Evolutionary conservation across 2,113 vertebrate genomes (phyloP).

Genomic region (Odontesthes bonariensis): DNA sequence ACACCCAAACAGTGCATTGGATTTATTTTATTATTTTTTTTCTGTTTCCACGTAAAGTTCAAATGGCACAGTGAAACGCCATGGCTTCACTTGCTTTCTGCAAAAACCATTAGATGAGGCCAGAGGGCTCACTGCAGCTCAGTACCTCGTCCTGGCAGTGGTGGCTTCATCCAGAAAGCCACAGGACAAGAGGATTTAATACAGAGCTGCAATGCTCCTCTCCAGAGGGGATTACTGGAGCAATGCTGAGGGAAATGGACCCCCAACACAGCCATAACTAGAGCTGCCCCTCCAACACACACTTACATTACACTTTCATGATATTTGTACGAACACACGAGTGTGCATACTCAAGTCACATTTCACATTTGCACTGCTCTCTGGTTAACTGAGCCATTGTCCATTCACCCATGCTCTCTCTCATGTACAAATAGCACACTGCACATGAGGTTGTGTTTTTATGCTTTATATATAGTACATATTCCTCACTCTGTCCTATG

Average conservation of each 20-base stretch:
- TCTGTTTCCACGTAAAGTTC: slow-evolving; percentile 20
- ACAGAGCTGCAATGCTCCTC: slow-evolving; percentile 66
- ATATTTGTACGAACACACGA: slow-evolving; percentile 9
- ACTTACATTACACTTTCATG: slow-evolving; percentile 25
- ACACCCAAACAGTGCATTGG: not conserved
- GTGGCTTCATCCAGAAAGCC: slow-evolving; percentile 74
- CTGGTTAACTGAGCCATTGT: slow-evolving; percentile 16
- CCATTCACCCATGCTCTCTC: slow-evolving; percentile 24
- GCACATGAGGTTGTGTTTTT: slow-evolving; percentile 26
- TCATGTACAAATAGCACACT: slow-evolving; percentile 16
- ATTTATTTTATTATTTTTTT: slow-evolving; percentile 21
- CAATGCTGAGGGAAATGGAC: slow-evolving; percentile 66
- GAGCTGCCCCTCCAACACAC: slow-evolving; percentile 45
- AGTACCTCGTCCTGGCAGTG: slow-evolving; percentile 58
- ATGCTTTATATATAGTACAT: slow-evolving; percentile 33
- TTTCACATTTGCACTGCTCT: slow-evolving; percentile 25
- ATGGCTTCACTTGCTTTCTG: slow-evolving; percentile 45
- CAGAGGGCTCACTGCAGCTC: slow-evolving; percentile 61
- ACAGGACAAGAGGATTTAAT: slow-evolving; percentile 77
- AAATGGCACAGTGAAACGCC: slow-evolving; percentile 39
- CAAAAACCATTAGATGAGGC: slow-evolving; percentile 57
- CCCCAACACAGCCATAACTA: slow-evolving; percentile 58
- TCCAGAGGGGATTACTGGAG: slow-evolving; percentile 78
- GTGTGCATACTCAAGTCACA: slow-evolving; percentile 1
- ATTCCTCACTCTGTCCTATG: slow-evolving; percentile 26